A percentile compares a stretch with the other conserved stretches of the same genome.
Evolutionary conservation across 2,797 vertebrate species (phyloP).

Genomic region (Pseudochromis fuscus): DNA sequence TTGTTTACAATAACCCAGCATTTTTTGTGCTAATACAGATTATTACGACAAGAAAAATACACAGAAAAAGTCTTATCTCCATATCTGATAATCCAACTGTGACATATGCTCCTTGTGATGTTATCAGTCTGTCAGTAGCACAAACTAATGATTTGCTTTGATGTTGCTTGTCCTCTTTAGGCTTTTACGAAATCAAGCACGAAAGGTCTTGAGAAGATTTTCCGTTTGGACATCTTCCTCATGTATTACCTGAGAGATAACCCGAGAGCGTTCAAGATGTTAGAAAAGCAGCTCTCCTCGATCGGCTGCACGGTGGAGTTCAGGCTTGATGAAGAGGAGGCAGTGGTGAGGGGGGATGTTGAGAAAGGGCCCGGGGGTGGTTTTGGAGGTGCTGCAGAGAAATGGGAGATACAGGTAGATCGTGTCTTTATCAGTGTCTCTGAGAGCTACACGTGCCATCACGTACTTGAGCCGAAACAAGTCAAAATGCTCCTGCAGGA

Average conservation of each 20-base stretch:
- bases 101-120: neutral
- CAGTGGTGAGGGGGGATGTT: slow-evolving; percentile 53
- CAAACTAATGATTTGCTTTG: neutral
- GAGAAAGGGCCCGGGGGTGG: slow-evolving; percentile 31
- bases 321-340: slow-evolving; percentile 43
- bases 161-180: slow-evolving; percentile 25
- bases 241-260: slow-evolving; percentile 69
- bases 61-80: neutral
- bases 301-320: slow-evolving; percentile 47
- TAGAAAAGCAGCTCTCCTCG: slow-evolving; percentile 53
- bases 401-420: slow-evolving; percentile 65
- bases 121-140: neutral
- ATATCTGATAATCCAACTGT: neutral
- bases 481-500: slow-evolving; percentile 44
- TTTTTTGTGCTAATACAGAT: no score
- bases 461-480: slow-evolving; percentile 51
- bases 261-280: slow-evolving; percentile 21
- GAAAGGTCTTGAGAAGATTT: slow-evolving; percentile 59
- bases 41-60: no score
- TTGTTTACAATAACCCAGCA: no score
- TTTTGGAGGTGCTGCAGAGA: slow-evolving; percentile 13
- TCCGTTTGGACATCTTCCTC: slow-evolving; percentile 53
- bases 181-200: slow-evolving; percentile 3
- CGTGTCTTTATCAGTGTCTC: slow-evolving; percentile 21
- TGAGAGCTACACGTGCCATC: slow-evolving; percentile 50